Evolutionary conservation across 2,113 vertebrate genomes (phyloP), one percentile per base, ranked within the genome.

Genomic region (Urocynchramus pylzowi): DNA sequence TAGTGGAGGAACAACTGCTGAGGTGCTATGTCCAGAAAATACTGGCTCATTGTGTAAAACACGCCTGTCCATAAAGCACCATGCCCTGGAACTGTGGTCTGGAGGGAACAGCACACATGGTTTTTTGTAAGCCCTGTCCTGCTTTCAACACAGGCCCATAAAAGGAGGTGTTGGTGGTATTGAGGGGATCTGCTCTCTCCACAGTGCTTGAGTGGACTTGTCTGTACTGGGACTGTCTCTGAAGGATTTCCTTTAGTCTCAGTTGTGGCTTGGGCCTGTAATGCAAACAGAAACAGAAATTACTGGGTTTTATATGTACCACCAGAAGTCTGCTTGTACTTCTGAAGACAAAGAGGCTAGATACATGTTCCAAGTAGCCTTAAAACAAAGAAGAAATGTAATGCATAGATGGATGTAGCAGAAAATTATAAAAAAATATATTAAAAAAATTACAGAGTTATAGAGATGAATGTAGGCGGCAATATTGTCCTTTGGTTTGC

Each of bases 1-100:
- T 74, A 79, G 57, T 11, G 1, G 27, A 94, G 87, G 61, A 93
- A 49, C 93, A 93, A 93, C 84, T 91, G 54, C 90, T 56, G 71
- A 93, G 23, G 44, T 61, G 54, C 67, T 91, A 49, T 0, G 0
- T 93, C 74, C 86, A 94, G 82, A 84, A 93, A 91, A 91, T 39
- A 77, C 31, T 22, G 22, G 21, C 90, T 89, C 37, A 26, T n/a
- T 69, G 42, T 89, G 88, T 57, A 57, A 91, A 93, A 63, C 27
- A 57, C 0, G 4, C 67, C 67, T 61, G 54, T 86, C 88, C 5
- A 6, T 76, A 78, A 74, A 82, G 53, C n/a, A 89, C 28, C 9
- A 0, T 54, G 73, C 70, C 45, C 90, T 61, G 81, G 60, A 91
- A 74, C 69, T 45, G 52, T 45, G 61, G 64, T 86, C 37, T 68